Evolutionary conservation across 2,797 vertebrate genomes (phyloP).

Genomic region (Sebastes vulpes): DNA sequence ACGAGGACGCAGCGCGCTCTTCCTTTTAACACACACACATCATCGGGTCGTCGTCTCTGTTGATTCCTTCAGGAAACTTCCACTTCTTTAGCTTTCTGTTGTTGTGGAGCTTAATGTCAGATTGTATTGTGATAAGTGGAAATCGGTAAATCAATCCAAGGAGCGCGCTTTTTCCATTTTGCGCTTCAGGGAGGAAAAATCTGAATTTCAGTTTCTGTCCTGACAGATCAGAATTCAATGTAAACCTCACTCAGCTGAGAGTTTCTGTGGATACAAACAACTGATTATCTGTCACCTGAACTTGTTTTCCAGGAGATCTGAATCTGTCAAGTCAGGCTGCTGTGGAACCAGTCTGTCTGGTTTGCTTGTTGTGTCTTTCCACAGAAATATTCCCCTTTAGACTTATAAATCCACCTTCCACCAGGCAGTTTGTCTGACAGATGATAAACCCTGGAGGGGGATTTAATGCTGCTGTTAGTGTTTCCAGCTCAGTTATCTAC

Average conservation of each 20-base stretch:
- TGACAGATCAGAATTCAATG: too few relatives aligned
- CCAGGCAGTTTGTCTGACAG: neutral
- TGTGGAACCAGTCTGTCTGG: conserved; percentile 5
- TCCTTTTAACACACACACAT: neutral
- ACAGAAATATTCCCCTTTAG: neutral
- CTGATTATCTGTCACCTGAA: neutral
- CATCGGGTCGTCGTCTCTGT: neutral
- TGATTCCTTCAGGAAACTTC: neutral
- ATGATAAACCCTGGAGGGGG: neutral
- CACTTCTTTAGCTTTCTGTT: fast-evolving
- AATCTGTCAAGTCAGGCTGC: neutral
- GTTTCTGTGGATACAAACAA: neutral
- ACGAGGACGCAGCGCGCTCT: neutral
- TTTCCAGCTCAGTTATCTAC: neutral
- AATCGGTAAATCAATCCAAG: neutral
- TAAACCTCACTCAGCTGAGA: neutral
- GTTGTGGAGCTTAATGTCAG: neutral
- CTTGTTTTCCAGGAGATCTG: neutral
- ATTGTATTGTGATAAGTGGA: neutral
- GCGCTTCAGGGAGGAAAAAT: neutral
- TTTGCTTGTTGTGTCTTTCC: neutral
- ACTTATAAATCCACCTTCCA: neutral
- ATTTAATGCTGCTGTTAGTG: neutral
- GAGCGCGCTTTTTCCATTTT: neutral
- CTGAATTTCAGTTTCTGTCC: neutral